Evolutionary conservation across 2,888 invertebrate genomes (phyloP).

Genomic region (Oconnorella tubifera): DNA sequence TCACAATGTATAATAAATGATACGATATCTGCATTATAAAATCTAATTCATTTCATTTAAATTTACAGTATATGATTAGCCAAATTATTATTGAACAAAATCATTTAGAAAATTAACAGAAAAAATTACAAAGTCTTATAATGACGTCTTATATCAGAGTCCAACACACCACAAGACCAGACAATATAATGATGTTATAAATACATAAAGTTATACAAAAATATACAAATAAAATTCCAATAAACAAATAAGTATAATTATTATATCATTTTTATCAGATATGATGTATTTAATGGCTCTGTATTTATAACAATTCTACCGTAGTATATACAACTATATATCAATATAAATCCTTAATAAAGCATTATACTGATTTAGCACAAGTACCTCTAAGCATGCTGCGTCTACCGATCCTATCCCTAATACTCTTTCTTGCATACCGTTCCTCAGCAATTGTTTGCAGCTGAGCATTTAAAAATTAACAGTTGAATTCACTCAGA

Average conservation of each 20-base stretch:
- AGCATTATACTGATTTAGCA: not conserved
- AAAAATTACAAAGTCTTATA: too few species aligned
- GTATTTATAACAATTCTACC: too few species aligned
- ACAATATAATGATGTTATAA: not conserved
- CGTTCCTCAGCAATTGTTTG: not conserved
- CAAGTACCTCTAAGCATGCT: not conserved
- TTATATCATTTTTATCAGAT: too few species aligned
- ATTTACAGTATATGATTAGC: not conserved
- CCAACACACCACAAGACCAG: too few species aligned
- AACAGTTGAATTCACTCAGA: too few species aligned
- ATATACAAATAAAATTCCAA: too few species aligned
- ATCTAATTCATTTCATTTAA: not conserved
- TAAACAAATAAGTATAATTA: too few species aligned
- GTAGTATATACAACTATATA: too few species aligned
- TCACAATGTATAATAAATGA: not conserved
- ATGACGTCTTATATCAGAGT: too few species aligned
- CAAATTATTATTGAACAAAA: not conserved
- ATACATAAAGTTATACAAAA: not conserved
- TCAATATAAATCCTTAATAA: too few species aligned
- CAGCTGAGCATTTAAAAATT: not conserved
- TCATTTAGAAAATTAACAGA: too few species aligned
- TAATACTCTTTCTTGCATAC: not conserved
- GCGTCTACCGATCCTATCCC: not conserved
- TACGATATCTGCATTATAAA: not conserved
- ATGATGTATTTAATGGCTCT: too few species aligned